phyloP scores from a whole-genome alignment of 2,888 invertebrate species.

The Nymphalis urticae region DNA sequence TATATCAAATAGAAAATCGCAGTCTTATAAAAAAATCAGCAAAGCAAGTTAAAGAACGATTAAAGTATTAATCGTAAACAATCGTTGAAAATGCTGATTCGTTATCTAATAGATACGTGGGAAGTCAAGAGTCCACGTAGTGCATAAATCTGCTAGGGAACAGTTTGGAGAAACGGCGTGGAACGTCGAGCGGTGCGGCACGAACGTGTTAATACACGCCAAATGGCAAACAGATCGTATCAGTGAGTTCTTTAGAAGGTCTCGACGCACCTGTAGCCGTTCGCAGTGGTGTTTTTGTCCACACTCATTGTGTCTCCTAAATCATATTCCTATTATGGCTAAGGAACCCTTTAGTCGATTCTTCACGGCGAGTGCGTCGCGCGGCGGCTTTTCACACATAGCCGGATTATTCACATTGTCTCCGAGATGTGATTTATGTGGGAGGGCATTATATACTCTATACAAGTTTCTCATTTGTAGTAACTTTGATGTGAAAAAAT shows the following conservation, averaged over 20 bases:
- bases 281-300: constrained; percentile 38
- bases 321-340: constrained; percentile 47
- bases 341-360: constrained; percentile 52
- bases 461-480: not conserved
- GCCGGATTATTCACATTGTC: constrained; percentile 29
- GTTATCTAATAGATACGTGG: constrained; percentile 16
- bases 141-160: constrained; percentile 26
- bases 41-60: not conserved
- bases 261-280: constrained; percentile 47
- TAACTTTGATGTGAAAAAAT: not conserved
- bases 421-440: constrained; percentile 38
- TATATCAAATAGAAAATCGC: constrained; percentile 4
- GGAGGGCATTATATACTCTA: constrained; percentile 17
- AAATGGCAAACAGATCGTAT: constrained; percentile 35
- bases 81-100: constrained; percentile 2
- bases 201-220: constrained; percentile 41
- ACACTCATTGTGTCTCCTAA: constrained; percentile 42
- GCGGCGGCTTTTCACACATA: constrained; percentile 31
- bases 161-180: constrained; percentile 11
- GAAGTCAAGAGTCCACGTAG: constrained; percentile 27
- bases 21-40: not conserved
- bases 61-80: constrained; percentile 14
- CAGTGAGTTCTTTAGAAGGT: constrained; percentile 28
- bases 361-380: constrained; percentile 42
- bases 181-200: not conserved